Evolutionary conservation across 2,797 vertebrate genomes (phyloP), one percentile per base, ranked within the genome.

Genomic region (Hipposideros larvatus): DNA sequence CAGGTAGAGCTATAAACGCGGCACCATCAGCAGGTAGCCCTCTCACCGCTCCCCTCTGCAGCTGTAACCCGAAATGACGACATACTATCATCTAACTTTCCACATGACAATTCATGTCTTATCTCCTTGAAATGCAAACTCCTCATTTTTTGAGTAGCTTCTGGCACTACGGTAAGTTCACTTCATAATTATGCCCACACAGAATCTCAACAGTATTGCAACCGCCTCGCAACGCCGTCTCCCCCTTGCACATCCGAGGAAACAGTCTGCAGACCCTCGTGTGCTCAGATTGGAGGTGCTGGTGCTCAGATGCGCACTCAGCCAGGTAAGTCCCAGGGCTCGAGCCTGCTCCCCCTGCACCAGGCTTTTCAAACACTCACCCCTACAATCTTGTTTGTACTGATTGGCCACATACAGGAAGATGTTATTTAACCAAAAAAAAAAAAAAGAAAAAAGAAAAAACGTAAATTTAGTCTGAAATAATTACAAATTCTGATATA

Each of bases 81-180:
- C 4, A 24, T 1, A 0, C 14, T 11, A 4, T 13, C 48, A 0
- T 24, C 37, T 19, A 5, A 43, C 37, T 24, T 26, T 16, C 63
- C 82, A 4, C 4, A 0, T 5, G 28, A 28, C 4, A 85, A 37
- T 22, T 16, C 28, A 0, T 0, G 14, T 1, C 57, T 16, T 6
- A 11, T 5, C 63, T 14, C 46, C 43, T 57, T 66, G 24, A 28
- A 31, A 41, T 3, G 85, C n/a, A 63, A 57, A 92, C 10, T 18
- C 55, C 18, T 31, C 4, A 2, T 28, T n/a, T 61, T 68, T 13
- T 4, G 7, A 34, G 70, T 43, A 28, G 53, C 34, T 55, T 24
- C 71, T 3, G 5, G 51, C 21, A 15, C 37, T 7, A 3, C 0
- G n/a, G 31, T 8, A 15, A 31, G 41, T 43, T 70, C 34, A 4